Conservation (phyloP, 2,797 vertebrate genomes). For the Tinamus major region DNA sequence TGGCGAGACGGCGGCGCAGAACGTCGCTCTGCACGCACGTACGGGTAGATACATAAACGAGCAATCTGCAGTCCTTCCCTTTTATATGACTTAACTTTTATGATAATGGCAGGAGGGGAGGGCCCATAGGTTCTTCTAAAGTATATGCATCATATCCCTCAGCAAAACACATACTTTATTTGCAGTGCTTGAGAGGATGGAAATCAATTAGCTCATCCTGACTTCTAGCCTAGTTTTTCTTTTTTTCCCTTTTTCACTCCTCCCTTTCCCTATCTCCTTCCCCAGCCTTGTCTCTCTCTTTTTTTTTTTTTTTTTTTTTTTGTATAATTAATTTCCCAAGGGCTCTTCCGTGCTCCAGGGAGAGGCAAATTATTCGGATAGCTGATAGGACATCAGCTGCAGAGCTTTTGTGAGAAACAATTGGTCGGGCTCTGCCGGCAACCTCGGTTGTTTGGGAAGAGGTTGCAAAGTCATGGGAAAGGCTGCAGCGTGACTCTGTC, state of each 20-base stretch:
- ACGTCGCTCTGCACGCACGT: neutral
- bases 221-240: conserved; percentile 19
- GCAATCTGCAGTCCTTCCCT: neutral
- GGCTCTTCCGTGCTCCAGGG: conserved; percentile 38
- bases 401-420: conserved; percentile 86
- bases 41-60: neutral
- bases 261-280: neutral
- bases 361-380: conserved; percentile 72
- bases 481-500: conserved; percentile 77
- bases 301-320: neutral
- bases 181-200: neutral
- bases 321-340: conserved; percentile 40
- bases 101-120: neutral
- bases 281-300: neutral
- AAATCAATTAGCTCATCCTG: conserved; percentile 14
- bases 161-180: neutral
- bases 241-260: neutral
- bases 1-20: neutral
- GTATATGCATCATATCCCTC: neutral
- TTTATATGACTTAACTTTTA: neutral
- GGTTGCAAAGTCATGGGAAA: conserved; percentile 93
- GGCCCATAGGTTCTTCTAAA: neutral
- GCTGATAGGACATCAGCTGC: conserved; percentile 57
- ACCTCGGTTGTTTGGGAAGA: conserved; percentile 87
- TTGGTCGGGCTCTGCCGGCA: conserved; percentile 83